Conservation (phyloP, 2,888 invertebrate species). For the Melieria crassipennis region DNA sequence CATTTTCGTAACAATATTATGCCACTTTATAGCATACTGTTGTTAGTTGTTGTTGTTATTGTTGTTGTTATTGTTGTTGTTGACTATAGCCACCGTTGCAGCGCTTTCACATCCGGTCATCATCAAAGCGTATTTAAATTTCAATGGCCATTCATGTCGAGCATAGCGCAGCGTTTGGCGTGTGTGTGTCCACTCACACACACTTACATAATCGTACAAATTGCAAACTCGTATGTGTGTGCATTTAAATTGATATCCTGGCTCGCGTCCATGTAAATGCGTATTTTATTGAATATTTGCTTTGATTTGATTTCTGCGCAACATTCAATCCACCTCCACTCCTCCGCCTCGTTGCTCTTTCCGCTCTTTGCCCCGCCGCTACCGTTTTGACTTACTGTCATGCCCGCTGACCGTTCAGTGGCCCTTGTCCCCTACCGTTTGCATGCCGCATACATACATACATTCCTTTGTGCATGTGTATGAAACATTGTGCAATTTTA, state of each 20-base stretch:
- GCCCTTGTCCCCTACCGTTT: too few relatives aligned
- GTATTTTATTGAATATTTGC: conserved; percentile 13
- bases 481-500: too few relatives aligned
- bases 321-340: conserved; percentile 3
- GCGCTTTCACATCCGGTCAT: conserved; percentile 26
- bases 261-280: too few relatives aligned
- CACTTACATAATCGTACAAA: too few relatives aligned
- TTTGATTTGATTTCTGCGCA: conserved; percentile 22
- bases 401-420: too few relatives aligned
- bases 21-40: too few relatives aligned
- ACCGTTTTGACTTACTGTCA: too few relatives aligned
- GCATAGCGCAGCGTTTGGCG: conserved; percentile 22
- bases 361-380: too few relatives aligned
- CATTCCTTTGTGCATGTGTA: not conserved
- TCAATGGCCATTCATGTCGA: conserved; percentile 30
- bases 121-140: conserved; percentile 32
- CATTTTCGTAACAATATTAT: too few relatives aligned
- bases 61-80: conserved; percentile 12
- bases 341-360: too few relatives aligned
- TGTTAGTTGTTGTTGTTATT: conserved; percentile 9
- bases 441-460: not conserved
- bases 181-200: conserved; percentile 19
- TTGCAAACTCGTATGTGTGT: too few relatives aligned
- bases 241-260: too few relatives aligned
- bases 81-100: conserved; percentile 10